These are phyloP conservation scores for Heliconius erato DNA, from an alignment of 2,888 invertebrate genomes.

Conservation along the genomic window DNA sequence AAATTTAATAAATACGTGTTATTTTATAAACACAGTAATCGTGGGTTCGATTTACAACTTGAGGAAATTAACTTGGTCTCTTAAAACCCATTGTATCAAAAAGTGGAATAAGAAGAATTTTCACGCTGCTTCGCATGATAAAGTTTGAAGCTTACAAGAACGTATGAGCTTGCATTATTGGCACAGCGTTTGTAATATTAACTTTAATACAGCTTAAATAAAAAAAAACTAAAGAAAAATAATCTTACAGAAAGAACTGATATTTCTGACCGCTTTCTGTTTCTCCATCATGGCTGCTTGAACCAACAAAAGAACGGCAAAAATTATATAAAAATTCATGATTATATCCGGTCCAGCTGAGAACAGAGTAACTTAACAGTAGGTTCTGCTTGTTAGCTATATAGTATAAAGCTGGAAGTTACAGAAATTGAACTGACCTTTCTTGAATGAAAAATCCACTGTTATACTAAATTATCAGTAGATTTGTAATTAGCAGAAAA, in stretches of 20 bases:
- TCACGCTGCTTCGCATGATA: neutral
- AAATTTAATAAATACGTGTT: too few relatives aligned
- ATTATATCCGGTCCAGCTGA: neutral
- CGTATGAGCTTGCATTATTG: too few relatives aligned
- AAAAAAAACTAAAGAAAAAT: neutral
- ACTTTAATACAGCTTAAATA: neutral
- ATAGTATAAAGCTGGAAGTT: neutral
- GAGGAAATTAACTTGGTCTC: too few relatives aligned
- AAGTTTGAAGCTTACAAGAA: neutral
- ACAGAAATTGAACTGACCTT: neutral
- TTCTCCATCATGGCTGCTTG: neutral
- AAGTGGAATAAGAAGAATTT: neutral
- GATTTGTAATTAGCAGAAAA: neutral
- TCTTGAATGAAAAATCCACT: neutral
- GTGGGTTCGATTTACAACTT: too few relatives aligned
- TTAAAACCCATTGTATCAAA: neutral
- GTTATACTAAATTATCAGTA: neutral
- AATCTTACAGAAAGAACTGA: neutral
- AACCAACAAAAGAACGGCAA: neutral
- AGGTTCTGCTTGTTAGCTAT: neutral
- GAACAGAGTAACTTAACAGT: neutral
- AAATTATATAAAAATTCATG: neutral
- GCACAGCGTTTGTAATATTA: neutral
- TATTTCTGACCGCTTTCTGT: neutral
- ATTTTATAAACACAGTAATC: too few relatives aligned